Base-by-base conservation (phyloP, 2,797 vertebrate genomes). In the Zalophus californianus region DNA sequence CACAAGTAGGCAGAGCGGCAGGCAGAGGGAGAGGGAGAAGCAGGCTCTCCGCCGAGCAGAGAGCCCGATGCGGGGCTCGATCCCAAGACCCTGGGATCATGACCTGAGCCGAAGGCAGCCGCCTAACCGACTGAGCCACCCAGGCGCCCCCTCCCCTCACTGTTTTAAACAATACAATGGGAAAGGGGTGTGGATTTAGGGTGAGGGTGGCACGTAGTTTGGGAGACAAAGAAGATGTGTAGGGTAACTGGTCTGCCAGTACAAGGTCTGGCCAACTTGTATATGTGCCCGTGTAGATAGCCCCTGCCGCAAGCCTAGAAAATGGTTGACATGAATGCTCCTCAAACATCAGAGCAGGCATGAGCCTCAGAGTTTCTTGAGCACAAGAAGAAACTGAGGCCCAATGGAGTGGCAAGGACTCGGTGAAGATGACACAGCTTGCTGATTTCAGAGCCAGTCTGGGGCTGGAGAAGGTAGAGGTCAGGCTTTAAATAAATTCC, bases 391-490 rank as follows among this genome's bases (percentile, higher is more conserved):
- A 68, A 50, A 60, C 72, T 21, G 48, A 75, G 83, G 50, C 10
- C 58, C 56, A 16, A 0, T 0, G 1, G 64, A 25, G 38, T 2
- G 7, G 64, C 14, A 50, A 12, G 6, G 35, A 82, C 16, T 25
- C 27, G 23, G 27, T 62, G 60, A 50, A 35, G 27, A 20, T 1
- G 86, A 72, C 50, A 21, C 4, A 25, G 90, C 29, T 35, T 54
- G 58, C 32, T 21, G 11, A 13, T 1, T 35, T 32, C 60, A 82
- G 25, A 80, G 64, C 54, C 68, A 32, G 23, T 13, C 38, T 1
- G 18, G 35, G 14, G 16, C 14, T 1, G 0, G 14, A 29, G 8
- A 32, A 38, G 18, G 3, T 1, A 15, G 48, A 54, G 21, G 13
- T 3, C 0, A 0, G 38, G 44, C 21, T 73, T 72, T 21, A 20